Conservation (phyloP, 2,797 vertebrate species). For the Lagodon rhomboides region DNA sequence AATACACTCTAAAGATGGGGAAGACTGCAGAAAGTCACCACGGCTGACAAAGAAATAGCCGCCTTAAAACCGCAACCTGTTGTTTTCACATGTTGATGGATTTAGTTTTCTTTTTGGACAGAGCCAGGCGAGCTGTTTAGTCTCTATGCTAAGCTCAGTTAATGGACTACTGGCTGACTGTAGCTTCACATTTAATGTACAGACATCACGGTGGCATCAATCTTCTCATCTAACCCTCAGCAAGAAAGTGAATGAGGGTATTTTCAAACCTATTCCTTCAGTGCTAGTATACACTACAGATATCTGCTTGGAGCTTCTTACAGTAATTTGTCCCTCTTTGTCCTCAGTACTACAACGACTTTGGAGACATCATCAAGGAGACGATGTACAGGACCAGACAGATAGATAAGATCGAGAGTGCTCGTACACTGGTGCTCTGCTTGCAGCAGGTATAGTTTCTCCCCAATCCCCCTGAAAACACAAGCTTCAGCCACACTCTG, state of each 20-base stretch:
- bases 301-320: background rate
- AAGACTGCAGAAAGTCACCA: background rate
- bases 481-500: constrained; percentile 10
- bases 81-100: too few species aligned
- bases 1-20: background rate
- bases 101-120: background rate
- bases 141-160: constrained; percentile 14
- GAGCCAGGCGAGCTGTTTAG: background rate
- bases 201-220: background rate
- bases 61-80: background rate
- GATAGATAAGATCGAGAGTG: constrained; percentile 89
- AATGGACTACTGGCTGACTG: background rate
- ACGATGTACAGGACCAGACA: constrained; percentile 89
- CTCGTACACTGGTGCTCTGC: constrained; percentile 89
- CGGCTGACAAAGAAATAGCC: background rate
- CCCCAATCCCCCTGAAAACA: background rate
- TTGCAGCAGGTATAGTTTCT: constrained; percentile 89
- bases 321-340: background rate
- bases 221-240: background rate
- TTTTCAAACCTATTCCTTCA: background rate
- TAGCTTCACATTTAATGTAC: background rate
- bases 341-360: constrained; percentile 87
- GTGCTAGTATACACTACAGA: background rate
- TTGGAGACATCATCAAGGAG: constrained; percentile 96
- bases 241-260: background rate